Percentiles rank a stretch among this genome's conserved stretches.
Conservation (phyloP, 2,113 vertebrate species). For the Sisor rabdophorus region DNA sequence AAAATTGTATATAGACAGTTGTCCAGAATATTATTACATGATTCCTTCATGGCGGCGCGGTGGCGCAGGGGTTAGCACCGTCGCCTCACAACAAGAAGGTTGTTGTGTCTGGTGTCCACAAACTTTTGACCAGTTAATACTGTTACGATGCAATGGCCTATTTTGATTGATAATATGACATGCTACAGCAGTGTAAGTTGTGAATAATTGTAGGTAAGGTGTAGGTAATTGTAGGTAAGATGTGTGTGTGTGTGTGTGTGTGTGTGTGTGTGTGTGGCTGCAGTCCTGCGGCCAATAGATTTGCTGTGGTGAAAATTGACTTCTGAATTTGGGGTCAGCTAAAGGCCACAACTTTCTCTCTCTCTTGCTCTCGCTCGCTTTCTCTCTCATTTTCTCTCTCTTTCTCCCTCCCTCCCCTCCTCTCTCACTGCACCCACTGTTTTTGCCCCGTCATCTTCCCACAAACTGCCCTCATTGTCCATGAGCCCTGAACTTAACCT, state of each 20-base stretch:
- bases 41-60: too few relatives aligned
- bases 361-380: slow-evolving; percentile 1
- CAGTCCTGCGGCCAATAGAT: slow-evolving; percentile 4
- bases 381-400: slow-evolving; percentile 20
- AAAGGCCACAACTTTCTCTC: slow-evolving; percentile 17
- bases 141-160: too few relatives aligned
- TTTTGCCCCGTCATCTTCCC: slow-evolving; percentile 35
- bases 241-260: slow-evolving; percentile 3
- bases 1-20: too few relatives aligned
- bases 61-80: too few relatives aligned
- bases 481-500: slow-evolving; percentile 42
- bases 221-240: background rate
- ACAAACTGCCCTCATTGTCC: slow-evolving; percentile 38
- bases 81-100: too few relatives aligned
- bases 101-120: too few relatives aligned
- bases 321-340: slow-evolving; percentile 25
- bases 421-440: background rate
- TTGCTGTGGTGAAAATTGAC: slow-evolving; percentile 8
- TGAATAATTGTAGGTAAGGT: background rate
- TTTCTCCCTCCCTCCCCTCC: slow-evolving; percentile 4
- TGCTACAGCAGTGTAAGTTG: too few relatives aligned
- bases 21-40: too few relatives aligned
- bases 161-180: too few relatives aligned
- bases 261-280: background rate
- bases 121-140: too few relatives aligned